Percentiles rank a stretch among this genome's conserved stretches.
Evolutionary conservation across 2,888 invertebrate genomes (phyloP).

Genomic region (Drosophila sordidula): DNA sequence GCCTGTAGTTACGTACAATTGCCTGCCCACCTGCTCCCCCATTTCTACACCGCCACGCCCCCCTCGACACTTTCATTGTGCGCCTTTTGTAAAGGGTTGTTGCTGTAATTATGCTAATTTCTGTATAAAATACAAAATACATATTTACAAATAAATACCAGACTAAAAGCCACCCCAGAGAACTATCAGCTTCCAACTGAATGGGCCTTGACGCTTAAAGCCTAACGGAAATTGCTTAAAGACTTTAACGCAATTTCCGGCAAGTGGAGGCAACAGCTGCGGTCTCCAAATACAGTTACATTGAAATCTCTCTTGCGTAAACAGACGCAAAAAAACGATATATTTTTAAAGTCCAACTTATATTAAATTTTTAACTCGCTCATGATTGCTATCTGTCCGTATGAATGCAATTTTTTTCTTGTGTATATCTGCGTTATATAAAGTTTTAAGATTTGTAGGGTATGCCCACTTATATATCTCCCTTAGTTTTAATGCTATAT

Average conservation of each 20-base stretch:
- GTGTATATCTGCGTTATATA: no score
- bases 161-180: constrained; percentile 4
- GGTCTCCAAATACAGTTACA: not conserved
- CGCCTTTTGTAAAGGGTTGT: constrained; percentile 51
- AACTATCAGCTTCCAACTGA: constrained; percentile 15
- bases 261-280: constrained; percentile 7
- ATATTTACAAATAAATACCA: constrained; percentile 23
- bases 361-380: no score
- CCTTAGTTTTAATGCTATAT: no score
- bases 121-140: constrained; percentile 54
- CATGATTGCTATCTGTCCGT: no score
- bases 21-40: constrained; percentile 23
- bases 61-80: constrained; percentile 3
- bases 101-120: constrained; percentile 74
- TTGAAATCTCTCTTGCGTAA: not conserved
- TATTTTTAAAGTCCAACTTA: no score
- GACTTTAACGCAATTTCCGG: constrained; percentile 27
- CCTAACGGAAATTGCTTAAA: constrained; percentile 30
- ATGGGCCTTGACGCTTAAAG: constrained; percentile 20
- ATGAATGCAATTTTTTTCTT: no score
- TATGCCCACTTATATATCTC: no score
- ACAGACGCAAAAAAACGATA: not conserved
- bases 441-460: no score
- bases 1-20: constrained; percentile 12
- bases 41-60: not conserved